Percentiles rank a stretch among this genome's conserved stretches.
Evolutionary conservation across 2,113 vertebrate species (phyloP).

Genomic region (Montifringilla adamsi): DNA sequence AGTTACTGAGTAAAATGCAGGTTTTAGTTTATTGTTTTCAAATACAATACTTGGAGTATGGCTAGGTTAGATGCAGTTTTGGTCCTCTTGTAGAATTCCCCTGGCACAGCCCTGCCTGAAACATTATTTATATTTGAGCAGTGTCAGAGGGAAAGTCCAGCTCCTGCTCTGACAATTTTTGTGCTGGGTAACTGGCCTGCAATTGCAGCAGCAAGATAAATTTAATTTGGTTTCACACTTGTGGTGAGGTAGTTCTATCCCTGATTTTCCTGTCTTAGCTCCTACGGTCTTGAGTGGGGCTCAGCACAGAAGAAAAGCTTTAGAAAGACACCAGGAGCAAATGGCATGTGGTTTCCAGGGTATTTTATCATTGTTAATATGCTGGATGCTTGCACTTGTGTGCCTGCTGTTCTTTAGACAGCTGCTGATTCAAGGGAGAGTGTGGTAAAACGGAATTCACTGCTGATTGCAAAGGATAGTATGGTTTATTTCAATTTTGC

Average conservation of each 20-base stretch:
- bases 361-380: neutral
- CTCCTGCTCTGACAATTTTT: neutral
- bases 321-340: neutral
- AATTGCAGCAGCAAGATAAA: neutral
- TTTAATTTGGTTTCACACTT: neutral
- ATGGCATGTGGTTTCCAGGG: neutral
- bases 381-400: neutral
- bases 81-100: neutral
- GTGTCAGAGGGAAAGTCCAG: neutral
- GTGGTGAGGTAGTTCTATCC: neutral
- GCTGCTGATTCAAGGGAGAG: neutral
- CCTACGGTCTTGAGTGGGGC: neutral
- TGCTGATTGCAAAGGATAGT: neutral
- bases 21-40: neutral
- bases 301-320: neutral
- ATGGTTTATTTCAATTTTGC: neutral
- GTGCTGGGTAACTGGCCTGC: neutral
- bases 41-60: neutral
- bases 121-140: neutral
- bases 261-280: neutral
- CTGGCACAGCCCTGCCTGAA: neutral
- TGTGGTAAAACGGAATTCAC: neutral
- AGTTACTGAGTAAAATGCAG: neutral
- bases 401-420: neutral
- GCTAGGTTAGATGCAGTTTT: neutral